Conservation (phyloP, 2,113 vertebrate species). For the Aegotheles bennettii region DNA sequence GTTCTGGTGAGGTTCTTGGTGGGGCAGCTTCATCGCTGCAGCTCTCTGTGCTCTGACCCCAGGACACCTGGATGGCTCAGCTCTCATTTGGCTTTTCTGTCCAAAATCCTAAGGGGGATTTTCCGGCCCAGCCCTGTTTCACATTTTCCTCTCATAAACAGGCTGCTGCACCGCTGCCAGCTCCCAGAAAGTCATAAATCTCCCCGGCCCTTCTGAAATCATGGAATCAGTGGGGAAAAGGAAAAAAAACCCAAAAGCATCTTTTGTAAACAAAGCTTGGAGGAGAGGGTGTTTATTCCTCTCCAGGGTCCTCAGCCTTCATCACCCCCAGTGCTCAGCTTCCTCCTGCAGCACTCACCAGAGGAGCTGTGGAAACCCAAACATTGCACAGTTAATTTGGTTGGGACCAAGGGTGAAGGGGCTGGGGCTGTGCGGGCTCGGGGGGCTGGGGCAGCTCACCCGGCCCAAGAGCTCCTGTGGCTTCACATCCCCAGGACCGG, state of each 20-base stretch:
- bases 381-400: not conserved
- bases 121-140: not conserved
- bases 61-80: not conserved
- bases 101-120: not conserved
- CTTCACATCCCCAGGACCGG: too few relatives aligned
- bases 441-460: not conserved
- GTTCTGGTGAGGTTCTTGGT: not conserved
- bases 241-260: accelerated
- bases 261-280: not conserved
- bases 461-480: too few relatives aligned
- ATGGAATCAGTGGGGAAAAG: not conserved
- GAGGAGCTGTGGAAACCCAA: not conserved
- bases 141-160: not conserved
- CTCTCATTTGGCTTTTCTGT: not conserved
- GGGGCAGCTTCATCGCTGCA: not conserved
- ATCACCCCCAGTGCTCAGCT: not conserved
- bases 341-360: accelerated
- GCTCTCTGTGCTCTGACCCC: not conserved
- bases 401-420: not conserved
- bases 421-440: accelerated
- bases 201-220: not conserved
- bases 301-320: not conserved
- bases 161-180: not conserved
- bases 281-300: not conserved
- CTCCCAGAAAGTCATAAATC: not conserved